Evolutionary conservation across 2,113 vertebrate species (phyloP).

Genomic region (Seriola quinqueradiata): DNA sequence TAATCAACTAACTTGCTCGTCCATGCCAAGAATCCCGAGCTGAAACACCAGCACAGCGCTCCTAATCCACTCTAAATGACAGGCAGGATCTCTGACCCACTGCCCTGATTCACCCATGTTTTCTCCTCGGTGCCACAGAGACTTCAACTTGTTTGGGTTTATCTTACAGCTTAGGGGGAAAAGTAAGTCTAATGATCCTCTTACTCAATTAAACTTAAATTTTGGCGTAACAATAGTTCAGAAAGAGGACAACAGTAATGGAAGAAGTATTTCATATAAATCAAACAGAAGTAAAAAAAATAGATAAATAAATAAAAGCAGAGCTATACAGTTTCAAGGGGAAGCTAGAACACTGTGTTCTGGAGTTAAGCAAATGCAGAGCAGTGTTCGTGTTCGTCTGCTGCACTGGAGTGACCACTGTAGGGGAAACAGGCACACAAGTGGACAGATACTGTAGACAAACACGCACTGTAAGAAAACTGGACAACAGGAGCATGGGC

Average conservation of each 20-base stretch:
- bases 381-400: constrained; percentile 48
- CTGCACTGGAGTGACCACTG: constrained; percentile 40
- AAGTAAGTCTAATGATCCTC: constrained; percentile 22
- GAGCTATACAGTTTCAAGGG: constrained; percentile 18
- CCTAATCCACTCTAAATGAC: constrained; percentile 72
- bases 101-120: constrained; percentile 71
- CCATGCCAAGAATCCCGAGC: constrained; percentile 51
- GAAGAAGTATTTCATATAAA: constrained; percentile 23
- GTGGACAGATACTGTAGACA: constrained; percentile 37
- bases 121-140: constrained; percentile 43
- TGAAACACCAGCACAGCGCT: constrained; percentile 41
- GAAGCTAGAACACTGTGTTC: constrained; percentile 54
- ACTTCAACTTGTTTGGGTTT: constrained; percentile 55
- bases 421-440: constrained; percentile 28
- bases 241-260: not conserved
- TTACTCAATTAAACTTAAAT: constrained; percentile 40
- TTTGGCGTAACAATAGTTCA: not conserved
- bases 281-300: not conserved
- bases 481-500: constrained; percentile 29
- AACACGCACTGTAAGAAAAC: not conserved
- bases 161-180: constrained; percentile 13
- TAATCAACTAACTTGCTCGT: constrained; percentile 49
- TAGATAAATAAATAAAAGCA: not conserved
- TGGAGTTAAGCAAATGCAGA: constrained; percentile 50
- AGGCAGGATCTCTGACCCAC: constrained; percentile 70